Conservation (phyloP, 2,888 invertebrate genomes). For the Phaedon cochleariae region DNA sequence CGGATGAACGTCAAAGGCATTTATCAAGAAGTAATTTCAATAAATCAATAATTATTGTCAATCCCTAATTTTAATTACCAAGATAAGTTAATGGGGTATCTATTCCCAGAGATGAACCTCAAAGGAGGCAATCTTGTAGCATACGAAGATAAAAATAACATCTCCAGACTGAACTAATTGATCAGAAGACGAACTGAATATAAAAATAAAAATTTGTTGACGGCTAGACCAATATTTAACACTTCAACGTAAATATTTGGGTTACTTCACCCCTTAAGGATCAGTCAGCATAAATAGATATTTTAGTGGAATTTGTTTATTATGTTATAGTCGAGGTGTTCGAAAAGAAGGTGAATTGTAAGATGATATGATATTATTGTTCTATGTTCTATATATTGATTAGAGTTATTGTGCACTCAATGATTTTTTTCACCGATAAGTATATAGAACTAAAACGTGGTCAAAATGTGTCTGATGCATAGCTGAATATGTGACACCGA, state of each 20-base stretch:
- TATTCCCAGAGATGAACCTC: background rate
- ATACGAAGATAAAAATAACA: constrained; percentile 11
- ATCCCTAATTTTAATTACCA: too few species aligned
- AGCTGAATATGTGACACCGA: too few species aligned
- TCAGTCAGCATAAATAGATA: constrained; percentile 26
- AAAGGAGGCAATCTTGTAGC: background rate
- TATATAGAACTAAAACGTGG: too few species aligned
- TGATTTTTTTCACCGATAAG: too few species aligned
- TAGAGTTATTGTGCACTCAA: too few species aligned
- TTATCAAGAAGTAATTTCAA: too few species aligned
- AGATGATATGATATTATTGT: background rate
- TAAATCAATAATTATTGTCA: too few species aligned
- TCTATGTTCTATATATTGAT: too few species aligned
- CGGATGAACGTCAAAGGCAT: too few species aligned
- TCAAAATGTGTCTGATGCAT: too few species aligned
- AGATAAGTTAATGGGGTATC: too few species aligned
- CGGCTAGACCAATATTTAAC: constrained; percentile 29
- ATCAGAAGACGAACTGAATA: constrained; percentile 18
- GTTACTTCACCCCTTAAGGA: constrained; percentile 23
- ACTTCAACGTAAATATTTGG: constrained; percentile 30
- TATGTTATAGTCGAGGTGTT: background rate
- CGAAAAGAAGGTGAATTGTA: background rate
- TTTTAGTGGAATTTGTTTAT: constrained; percentile 26
- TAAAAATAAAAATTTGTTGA: constrained; percentile 23
- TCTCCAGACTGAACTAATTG: constrained; percentile 19